Base-by-base conservation (phyloP, 2,797 vertebrate species). In the Argyrosomus regius region DNA sequence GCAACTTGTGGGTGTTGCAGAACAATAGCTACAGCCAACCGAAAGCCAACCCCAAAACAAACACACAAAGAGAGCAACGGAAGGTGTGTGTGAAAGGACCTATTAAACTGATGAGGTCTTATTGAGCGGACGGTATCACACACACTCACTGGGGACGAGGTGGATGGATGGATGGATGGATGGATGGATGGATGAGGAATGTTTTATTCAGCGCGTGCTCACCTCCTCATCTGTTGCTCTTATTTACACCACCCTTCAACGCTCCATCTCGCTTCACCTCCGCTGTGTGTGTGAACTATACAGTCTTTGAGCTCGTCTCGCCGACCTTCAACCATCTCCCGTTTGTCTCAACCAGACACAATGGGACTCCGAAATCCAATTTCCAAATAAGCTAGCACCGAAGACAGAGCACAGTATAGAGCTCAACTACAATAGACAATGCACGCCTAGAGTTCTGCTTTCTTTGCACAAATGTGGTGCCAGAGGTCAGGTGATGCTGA, bases 1-100 rank as follows among this genome's bases (percentile, higher is more conserved):
- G 41, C n/a, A 75, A 67, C 72, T 60, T 43, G 79, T 83, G 77
- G 83, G 84, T 85, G 88, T 76, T 85, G 72, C 77, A 72, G 76
- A 88, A 89, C 83, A 86, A 89, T 57, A 85, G 72, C 71, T 66
- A 48, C 61, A 84, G 73, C 92, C 92, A 91, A 92, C 73, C 68
- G 20, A 71, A 77, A 61, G 41, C 58, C 31, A 39, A 39, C 28
- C 56, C 39, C 65, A 63, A 77, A n/a, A 65, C 56, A 62, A 43
- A 63, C 6, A 68, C 35, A 81, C 48, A 77, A 46, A 77, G 9
- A 73, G 41, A 63, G 54, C 31, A 73, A 72, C 5, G 22, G 52
- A 66, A 26, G 59, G 56, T 59, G 46, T 53, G 45, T 35, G 31
- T 56, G 59, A 77, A 62, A 56, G 72, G 1, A 67, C 79, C 58